A percentile compares a stretch with the other conserved stretches of the same genome.
These are phyloP conservation scores for Hippocampus zosterae DNA, from an alignment of 2,113 vertebrate genomes.

Conservation along the genomic window DNA sequence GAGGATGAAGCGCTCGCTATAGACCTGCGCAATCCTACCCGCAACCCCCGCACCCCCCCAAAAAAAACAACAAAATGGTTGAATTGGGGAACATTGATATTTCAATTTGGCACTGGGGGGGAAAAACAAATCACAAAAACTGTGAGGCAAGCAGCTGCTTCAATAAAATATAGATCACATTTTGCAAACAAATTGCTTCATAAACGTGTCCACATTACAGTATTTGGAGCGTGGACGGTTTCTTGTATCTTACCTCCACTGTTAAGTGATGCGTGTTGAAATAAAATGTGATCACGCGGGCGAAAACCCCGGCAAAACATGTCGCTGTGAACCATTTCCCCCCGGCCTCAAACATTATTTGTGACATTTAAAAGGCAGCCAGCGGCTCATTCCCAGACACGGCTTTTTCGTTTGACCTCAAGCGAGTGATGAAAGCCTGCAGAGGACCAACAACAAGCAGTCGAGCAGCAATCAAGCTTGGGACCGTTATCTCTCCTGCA, in stretches of 20 bases:
- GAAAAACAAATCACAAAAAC: not conserved
- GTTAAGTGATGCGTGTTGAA: not conserved
- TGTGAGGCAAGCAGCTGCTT: not conserved
- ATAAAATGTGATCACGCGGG: not conserved
- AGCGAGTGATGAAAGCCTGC: slow-evolving; percentile 38
- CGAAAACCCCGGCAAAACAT: not conserved
- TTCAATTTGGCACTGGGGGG: not conserved
- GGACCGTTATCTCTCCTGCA: slow-evolving; percentile 49
- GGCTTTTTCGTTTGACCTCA: slow-evolving; percentile 11
- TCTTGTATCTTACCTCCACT: not conserved
- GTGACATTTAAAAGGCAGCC: slow-evolving; percentile 16
- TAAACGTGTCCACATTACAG: not conserved
- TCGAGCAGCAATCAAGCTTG: slow-evolving; percentile 36
- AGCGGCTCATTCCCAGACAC: slow-evolving; percentile 22
- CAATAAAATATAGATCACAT: not conserved
- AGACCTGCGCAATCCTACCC: not conserved
- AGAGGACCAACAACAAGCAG: slow-evolving; percentile 29
- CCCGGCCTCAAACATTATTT: not conserved
- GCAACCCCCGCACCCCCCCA: not conserved
- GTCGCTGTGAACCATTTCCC: not conserved
- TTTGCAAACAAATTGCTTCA: not conserved
- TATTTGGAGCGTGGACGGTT: not conserved
- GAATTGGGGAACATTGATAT: not conserved
- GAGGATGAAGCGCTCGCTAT: not conserved
- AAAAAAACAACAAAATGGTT: slow-evolving; percentile 1